Conservation (phyloP, 2,888 invertebrate species). For the Hyposoter dolosus region DNA sequence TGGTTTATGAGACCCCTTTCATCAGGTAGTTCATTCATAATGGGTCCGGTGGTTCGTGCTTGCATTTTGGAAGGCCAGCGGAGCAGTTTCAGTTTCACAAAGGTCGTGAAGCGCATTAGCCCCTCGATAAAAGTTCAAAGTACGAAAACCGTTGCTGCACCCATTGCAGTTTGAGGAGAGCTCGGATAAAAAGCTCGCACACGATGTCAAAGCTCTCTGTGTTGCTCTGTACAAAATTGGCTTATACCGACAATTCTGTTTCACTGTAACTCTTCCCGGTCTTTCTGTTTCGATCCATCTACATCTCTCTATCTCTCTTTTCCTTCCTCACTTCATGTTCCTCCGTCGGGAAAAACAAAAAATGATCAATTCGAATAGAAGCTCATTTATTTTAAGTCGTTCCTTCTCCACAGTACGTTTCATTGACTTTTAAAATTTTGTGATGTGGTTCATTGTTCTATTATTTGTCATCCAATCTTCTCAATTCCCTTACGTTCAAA, state of each 20-base stretch:
- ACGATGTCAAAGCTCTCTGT: conserved; percentile 55
- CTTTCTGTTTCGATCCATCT: not conserved
- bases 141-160: conserved; percentile 44
- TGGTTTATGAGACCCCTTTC: conserved; percentile 21
- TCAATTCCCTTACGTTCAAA: no score
- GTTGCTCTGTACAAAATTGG: conserved; percentile 50
- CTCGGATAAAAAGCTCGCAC: conserved; percentile 31
- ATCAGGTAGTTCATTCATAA: conserved; percentile 19
- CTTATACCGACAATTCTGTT: conserved; percentile 47
- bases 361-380: not conserved
- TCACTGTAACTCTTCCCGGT: conserved; percentile 16
- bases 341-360: conserved; percentile 24
- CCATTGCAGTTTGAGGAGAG: conserved; percentile 16
- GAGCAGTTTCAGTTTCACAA: conserved; percentile 63
- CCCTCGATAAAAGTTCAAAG: conserved; percentile 68
- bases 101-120: conserved; percentile 63
- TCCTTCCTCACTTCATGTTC: not conserved
- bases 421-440: not conserved
- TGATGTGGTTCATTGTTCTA: not conserved
- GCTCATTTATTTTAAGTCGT: not conserved
- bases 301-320: not conserved
- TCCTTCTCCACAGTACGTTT: no score
- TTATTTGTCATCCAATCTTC: not conserved
- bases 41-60: conserved; percentile 29
- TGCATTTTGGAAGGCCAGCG: conserved; percentile 57